Percentiles rank a stretch among this genome's conserved stretches.
These are phyloP conservation scores for Oreotrochilus melanogaster DNA, from an alignment of 2,113 vertebrate species.

Conservation along the genomic window DNA sequence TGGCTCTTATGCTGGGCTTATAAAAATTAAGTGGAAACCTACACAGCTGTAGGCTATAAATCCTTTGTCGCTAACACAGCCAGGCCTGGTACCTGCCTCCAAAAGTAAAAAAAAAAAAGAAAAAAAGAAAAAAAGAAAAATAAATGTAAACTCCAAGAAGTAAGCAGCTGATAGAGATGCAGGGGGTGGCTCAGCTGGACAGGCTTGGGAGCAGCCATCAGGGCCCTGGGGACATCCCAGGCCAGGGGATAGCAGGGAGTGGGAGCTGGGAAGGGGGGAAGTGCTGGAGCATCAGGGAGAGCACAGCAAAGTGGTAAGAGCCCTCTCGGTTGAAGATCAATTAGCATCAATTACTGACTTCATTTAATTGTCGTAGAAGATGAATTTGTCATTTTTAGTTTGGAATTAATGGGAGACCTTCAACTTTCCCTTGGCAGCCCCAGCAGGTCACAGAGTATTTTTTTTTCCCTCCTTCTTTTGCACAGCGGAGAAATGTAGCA, in stretches of 20 bases:
- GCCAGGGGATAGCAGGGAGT: neutral
- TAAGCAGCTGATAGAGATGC: neutral
- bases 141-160: neutral
- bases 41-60: slow-evolving; percentile 86
- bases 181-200: neutral
- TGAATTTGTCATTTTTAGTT: slow-evolving; percentile 91
- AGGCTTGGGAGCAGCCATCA: neutral
- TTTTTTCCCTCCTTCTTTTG: slow-evolving; percentile 33
- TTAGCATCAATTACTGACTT: slow-evolving; percentile 92
- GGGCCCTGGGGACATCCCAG: neutral
- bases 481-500: neutral
- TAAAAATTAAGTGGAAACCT: slow-evolving; percentile 85
- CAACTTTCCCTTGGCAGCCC: slow-evolving; percentile 86
- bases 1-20: slow-evolving; percentile 78
- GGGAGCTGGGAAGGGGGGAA: neutral
- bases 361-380: slow-evolving; percentile 91
- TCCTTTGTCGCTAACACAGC: slow-evolving; percentile 71
- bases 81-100: slow-evolving; percentile 73
- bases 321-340: slow-evolving; percentile 85
- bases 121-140: neutral
- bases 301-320: slow-evolving; percentile 57
- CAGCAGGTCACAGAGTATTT: slow-evolving; percentile 58
- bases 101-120: neutral
- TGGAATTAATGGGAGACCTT: slow-evolving; percentile 90
- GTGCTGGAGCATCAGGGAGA: slow-evolving; percentile 44